Evolutionary conservation across 2,888 invertebrate species (phyloP), one percentile per base, ranked within the genome.

Genomic region (Agrochola litura): DNA sequence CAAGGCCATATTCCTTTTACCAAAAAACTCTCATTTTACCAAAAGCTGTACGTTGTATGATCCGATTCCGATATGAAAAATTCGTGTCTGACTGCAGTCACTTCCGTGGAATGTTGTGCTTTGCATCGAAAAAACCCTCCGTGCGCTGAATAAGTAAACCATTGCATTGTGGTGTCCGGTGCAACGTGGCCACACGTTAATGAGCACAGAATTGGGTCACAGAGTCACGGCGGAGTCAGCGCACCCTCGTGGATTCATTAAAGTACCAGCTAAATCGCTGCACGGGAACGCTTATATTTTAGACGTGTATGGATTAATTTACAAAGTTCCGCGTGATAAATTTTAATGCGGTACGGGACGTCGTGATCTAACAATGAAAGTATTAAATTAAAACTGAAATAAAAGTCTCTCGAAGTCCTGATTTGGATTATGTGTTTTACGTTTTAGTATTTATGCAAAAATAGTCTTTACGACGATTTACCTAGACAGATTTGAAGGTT

Each of bases 101-200:
- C 73, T 85, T 84, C 73, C 79, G 77, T 56, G 78, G 65, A 81
- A 74, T 80, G 83, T 83, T 87, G n/a, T 74, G 77, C 79, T 85
- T 86, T 87, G 83, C 81, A 86, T 87, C 84, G 79, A 88, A 88
- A 89, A 89, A 86, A 81, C 85, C 81, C 81, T 81, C 79, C 84
- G 83, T 85, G 88, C 82, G 82, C 86, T 93, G 92, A 94, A 93
- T 94, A 93, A 93, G 92, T 94, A 93, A 93, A 90, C 91, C 91
- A 89, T 90, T 90, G 92, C 92, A 92, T 93, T 93, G 93, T 93
- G 92, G 90, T 91, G 91, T 90, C 93, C 90, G 90, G 88, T 89
- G 92, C 92, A 89, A 87, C 92, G 93, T 93, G 93, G 93, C 92
- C 92, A 90, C 92, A 93, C 94, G 92, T 93, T 95, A 95, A 95